Percentiles rank a stretch among this genome's conserved stretches.
Evolutionary conservation across 2,113 vertebrate species (phyloP).

Genomic region (Psephotus haematonotus): DNA sequence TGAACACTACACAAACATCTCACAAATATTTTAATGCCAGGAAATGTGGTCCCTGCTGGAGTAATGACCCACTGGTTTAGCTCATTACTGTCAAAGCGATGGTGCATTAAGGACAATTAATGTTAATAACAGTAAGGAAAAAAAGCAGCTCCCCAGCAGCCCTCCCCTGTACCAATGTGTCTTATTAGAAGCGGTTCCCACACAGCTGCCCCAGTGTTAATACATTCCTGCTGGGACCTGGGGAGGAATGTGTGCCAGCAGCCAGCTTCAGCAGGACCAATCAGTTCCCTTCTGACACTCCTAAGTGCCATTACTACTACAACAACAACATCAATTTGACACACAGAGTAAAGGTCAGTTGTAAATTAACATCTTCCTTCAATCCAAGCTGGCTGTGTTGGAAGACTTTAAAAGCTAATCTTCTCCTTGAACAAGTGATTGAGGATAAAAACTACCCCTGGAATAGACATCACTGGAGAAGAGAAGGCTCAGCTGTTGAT

Average conservation of each 20-base stretch:
- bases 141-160: conserved; percentile 52
- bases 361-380: not conserved
- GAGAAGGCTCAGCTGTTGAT: not conserved
- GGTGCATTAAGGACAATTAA: conserved; percentile 78
- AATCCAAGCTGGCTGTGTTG: not conserved
- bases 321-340: conserved; percentile 37
- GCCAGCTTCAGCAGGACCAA: conserved; percentile 46
- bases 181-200: conserved; percentile 38
- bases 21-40: conserved; percentile 72
- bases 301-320: conserved; percentile 50
- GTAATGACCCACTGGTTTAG: conserved; percentile 68
- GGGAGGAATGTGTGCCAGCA: not conserved
- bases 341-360: conserved; percentile 13
- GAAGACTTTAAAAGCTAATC: conserved; percentile 10
- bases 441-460: not conserved
- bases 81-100: conserved; percentile 75
- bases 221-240: conserved; percentile 23
- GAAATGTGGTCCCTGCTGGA: conserved; percentile 67
- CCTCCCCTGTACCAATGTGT: conserved; percentile 56
- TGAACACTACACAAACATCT: conserved; percentile 15
- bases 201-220: conserved; percentile 21
- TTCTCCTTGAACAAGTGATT: not conserved
- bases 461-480: not conserved
- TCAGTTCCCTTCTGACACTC: conserved; percentile 28
- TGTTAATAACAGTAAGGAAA: conserved; percentile 72